A percentile compares a stretch with the other conserved stretches of the same genome.
phyloP scores from a whole-genome alignment of 2,888 invertebrate species.

The Sepioteuthis lessoniana region DNA sequence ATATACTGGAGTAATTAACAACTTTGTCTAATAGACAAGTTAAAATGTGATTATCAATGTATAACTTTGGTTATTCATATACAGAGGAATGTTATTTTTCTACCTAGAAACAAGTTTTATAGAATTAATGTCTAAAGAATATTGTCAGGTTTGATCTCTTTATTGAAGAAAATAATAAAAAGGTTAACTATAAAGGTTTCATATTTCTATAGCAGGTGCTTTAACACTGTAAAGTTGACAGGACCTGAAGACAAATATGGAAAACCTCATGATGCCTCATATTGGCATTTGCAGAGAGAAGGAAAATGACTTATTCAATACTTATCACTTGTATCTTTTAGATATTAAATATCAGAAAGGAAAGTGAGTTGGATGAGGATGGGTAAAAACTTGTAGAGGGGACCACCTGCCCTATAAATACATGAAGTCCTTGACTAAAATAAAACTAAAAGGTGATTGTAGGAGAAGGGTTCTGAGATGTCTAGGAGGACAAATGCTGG shows the following conservation, averaged over 20 bases:
- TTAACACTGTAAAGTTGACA: conserved; percentile 33
- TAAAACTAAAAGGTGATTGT: background rate
- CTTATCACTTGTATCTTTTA: background rate
- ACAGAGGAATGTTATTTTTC: background rate
- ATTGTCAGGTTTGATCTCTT: background rate
- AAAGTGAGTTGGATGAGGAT: background rate
- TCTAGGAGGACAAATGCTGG: background rate
- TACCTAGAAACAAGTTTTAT: background rate
- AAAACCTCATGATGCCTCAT: background rate
- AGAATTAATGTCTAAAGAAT: background rate
- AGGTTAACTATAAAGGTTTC: conserved; percentile 5
- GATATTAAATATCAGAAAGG: background rate
- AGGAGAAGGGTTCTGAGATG: background rate
- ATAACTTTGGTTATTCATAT: background rate
- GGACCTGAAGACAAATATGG: background rate
- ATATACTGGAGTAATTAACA: too few species aligned
- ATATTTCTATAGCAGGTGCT: background rate
- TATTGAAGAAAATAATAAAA: background rate
- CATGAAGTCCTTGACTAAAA: background rate
- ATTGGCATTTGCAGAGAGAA: background rate
- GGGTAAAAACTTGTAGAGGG: background rate
- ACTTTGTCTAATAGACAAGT: too few species aligned
- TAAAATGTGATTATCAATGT: background rate
- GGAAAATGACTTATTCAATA: background rate
- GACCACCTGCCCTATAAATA: background rate